Base-by-base conservation (phyloP, 2,797 vertebrate species). In the Aselliscus stoliczkanus region DNA sequence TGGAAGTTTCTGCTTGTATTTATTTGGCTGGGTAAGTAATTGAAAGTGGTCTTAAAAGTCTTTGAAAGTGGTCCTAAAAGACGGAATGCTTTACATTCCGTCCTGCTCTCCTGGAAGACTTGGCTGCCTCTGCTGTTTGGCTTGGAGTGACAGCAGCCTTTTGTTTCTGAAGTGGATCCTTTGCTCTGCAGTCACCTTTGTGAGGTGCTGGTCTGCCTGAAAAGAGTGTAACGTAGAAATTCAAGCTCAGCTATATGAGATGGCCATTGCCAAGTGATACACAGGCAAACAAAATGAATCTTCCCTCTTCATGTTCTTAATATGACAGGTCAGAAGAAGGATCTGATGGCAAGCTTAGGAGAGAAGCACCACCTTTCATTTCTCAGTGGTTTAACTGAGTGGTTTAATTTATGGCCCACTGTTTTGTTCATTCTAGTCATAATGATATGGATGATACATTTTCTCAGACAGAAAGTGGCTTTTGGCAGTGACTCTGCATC, bases 371-470 rank as follows among this genome's bases (percentile, higher is more conserved):
- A 76, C 97, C 79, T 58, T 88, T 93, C 96, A 94, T 96, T 96
- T 97, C 96, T 97, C 96, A 89, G 90, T 96, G 65, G 84, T 90
- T 58, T 94, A 76, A 95, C n/a, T n/a, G n/a, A 91, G 80, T n/a
- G n/a, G n/a, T n/a, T n/a, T n/a, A 89, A 67, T 93, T 96, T 0
- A 0, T 54, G 56, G 88, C 47, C 94, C 20, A 1, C 69, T 91
- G n/a, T 56, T 94, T 77, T n/a, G 47, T 92, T 83, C 82, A 34
- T 88, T 97, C 75, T 73, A 81, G 37, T 76, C 60, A 50, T 88
- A 64, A 70, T 82, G 76, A 96, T 85, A 64, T 94, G 42, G 37
- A 25, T 42, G 67, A 47, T 58, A 0, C 93, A 0, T 86, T 13
- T 9, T 96, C 96, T 73, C 84, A 70, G 79, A 83, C 52, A 72